Evolutionary conservation across 2,113 vertebrate genomes (phyloP).

Genomic region (Panthera leo): DNA sequence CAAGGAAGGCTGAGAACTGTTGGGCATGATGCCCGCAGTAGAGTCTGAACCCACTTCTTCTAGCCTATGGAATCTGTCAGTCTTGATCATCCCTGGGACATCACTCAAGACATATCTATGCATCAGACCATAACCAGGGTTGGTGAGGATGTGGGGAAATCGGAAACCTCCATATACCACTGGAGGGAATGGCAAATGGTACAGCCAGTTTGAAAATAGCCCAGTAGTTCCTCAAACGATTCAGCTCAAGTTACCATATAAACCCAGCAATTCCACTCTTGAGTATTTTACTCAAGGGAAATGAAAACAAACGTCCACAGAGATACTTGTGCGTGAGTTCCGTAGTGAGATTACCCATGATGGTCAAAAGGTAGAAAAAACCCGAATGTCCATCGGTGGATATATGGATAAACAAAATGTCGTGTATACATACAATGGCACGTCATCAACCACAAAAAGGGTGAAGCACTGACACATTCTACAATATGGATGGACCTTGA

Average conservation of each 20-base stretch:
- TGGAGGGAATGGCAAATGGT: accelerated
- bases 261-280: too few species aligned
- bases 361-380: not conserved
- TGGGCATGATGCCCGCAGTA: accelerated
- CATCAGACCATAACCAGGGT: accelerated
- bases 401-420: accelerated
- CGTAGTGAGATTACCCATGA: not conserved
- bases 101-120: accelerated
- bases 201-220: not conserved
- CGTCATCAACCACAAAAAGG: not conserved
- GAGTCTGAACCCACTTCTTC: not conserved
- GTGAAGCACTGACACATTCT: accelerated
- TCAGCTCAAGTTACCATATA: not conserved
- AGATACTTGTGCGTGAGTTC: not conserved
- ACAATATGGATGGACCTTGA: accelerated
- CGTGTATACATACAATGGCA: accelerated
- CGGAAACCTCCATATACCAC: accelerated
- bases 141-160: accelerated
- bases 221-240: not conserved
- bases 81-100: not conserved
- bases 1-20: not conserved
- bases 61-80: not conserved
- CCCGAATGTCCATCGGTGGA: accelerated
- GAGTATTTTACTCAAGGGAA: not conserved
- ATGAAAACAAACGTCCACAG: not conserved